A percentile compares a stretch with the other conserved stretches of the same genome.
Evolutionary conservation across 2,888 invertebrate species (phyloP).

Genomic region (Automeris io): DNA sequence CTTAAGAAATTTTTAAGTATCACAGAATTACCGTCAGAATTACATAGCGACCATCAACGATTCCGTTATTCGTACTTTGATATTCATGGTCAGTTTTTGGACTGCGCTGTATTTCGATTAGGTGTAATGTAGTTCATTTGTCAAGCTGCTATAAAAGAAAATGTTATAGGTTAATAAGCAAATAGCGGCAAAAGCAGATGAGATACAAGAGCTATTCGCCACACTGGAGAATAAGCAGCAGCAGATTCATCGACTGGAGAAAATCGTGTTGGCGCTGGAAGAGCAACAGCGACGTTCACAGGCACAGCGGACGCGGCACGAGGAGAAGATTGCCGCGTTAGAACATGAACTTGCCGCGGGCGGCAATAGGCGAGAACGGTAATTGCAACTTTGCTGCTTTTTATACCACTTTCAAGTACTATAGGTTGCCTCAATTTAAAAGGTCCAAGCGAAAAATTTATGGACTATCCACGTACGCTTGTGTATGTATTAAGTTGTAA

Average conservation of each 20-base stretch:
- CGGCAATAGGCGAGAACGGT: conserved; percentile 57
- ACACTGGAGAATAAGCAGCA: conserved; percentile 74
- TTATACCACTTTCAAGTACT: background rate
- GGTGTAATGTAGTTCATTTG: too few relatives aligned
- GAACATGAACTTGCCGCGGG: conserved; percentile 68
- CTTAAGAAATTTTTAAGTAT: too few relatives aligned
- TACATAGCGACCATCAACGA: too few relatives aligned
- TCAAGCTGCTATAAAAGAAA: too few relatives aligned
- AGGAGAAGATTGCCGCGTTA: conserved; percentile 75
- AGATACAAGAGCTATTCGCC: conserved; percentile 68
- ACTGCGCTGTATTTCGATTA: too few relatives aligned
- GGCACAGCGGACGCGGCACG: conserved; percentile 76
- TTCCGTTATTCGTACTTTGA: too few relatives aligned
- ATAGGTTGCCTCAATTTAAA: too few relatives aligned
- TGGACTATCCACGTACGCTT: too few relatives aligned
- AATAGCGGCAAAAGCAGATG: conserved; percentile 68
- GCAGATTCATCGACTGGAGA: conserved; percentile 74
- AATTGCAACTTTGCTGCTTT: background rate
- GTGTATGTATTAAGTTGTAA: too few relatives aligned
- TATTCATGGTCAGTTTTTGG: too few relatives aligned
- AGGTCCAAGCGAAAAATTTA: too few relatives aligned
- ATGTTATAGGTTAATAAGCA: conserved; percentile 61
- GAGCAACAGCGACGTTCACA: conserved; percentile 77
- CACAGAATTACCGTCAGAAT: too few relatives aligned
- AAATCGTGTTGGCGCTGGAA: conserved; percentile 73